These are phyloP conservation scores for Tokudaia muenninki DNA, from an alignment of 2,797 vertebrate genomes.

Conservation along the genomic window DNA sequence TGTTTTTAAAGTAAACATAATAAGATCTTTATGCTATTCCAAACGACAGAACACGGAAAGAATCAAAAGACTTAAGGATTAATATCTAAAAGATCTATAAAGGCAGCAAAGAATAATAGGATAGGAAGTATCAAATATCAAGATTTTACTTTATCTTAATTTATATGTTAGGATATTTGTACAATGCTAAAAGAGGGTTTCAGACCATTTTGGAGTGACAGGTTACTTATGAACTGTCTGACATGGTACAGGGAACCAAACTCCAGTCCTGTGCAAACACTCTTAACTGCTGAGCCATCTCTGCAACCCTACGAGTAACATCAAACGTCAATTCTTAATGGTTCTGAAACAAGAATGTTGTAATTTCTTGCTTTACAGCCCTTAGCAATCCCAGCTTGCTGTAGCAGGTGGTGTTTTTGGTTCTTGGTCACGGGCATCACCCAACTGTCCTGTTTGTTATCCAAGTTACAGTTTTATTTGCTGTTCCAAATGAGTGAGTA, in stretches of 20 bases:
- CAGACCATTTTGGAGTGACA: neutral
- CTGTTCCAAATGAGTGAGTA: neutral
- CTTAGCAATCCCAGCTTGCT: slow-evolving; percentile 19
- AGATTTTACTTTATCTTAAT: neutral
- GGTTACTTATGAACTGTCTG: neutral
- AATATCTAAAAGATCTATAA: neutral
- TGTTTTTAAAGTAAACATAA: neutral
- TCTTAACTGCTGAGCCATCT: neutral
- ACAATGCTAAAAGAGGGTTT: neutral
- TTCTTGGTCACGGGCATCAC: no score
- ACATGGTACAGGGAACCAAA: neutral
- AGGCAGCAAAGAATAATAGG: neutral
- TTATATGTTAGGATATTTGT: neutral
- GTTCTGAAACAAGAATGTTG: neutral
- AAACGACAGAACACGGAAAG: neutral
- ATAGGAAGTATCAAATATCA: neutral
- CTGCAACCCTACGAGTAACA: neutral
- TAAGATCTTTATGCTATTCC: slow-evolving; percentile 17
- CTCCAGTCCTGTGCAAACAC: neutral
- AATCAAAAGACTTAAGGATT: neutral
- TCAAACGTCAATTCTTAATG: neutral
- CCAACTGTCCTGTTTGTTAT: slow-evolving; percentile 7
- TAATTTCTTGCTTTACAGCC: neutral
- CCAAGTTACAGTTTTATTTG: neutral
- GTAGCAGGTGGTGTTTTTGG: neutral